Evolutionary conservation across 1,140 invertebrate genomes (phyloP).

Genomic region (Mylabris phalerata): DNA sequence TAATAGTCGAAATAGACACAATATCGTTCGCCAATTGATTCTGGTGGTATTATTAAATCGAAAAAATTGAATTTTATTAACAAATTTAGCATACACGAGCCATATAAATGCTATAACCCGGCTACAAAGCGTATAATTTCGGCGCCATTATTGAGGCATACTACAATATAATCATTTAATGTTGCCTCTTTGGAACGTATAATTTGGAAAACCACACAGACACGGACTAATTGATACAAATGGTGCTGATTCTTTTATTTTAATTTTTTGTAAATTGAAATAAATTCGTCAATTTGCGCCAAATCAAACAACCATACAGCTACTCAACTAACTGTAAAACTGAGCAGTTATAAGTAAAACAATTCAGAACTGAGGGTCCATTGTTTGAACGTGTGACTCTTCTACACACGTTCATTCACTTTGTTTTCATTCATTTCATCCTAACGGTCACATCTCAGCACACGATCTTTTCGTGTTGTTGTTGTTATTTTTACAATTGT

Average conservation of each 20-base stretch:
- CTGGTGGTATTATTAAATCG: no score
- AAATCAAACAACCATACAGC: slow-evolving; percentile 3
- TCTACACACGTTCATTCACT: slow-evolving; percentile 19
- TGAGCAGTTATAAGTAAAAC: slow-evolving; percentile 19
- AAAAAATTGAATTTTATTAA: no score
- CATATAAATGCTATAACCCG: no score
- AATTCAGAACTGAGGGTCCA: slow-evolving; percentile 21
- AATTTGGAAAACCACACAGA: neutral
- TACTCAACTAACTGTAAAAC: slow-evolving; percentile 16
- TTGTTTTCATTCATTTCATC: slow-evolving; percentile 21
- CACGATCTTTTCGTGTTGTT: no score
- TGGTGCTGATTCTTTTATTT: slow-evolving; percentile 1
- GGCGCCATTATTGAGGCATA: slow-evolving; percentile 3
- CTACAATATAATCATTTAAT: slow-evolving; percentile 4
- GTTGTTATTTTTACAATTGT: no score
- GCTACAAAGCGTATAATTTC: slow-evolving; percentile 2
- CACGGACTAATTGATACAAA: slow-evolving; percentile 8
- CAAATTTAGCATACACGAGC: no score
- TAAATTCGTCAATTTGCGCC: neutral
- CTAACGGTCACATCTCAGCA: slow-evolving; percentile 10
- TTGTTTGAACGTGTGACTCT: slow-evolving; percentile 25
- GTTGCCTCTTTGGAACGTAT: neutral
- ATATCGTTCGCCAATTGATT: no score
- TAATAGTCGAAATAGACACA: no score
- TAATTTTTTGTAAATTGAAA: slow-evolving; percentile 3